These are phyloP conservation scores for Naja naja DNA, from an alignment of 2,113 vertebrate genomes.

Conservation along the genomic window DNA sequence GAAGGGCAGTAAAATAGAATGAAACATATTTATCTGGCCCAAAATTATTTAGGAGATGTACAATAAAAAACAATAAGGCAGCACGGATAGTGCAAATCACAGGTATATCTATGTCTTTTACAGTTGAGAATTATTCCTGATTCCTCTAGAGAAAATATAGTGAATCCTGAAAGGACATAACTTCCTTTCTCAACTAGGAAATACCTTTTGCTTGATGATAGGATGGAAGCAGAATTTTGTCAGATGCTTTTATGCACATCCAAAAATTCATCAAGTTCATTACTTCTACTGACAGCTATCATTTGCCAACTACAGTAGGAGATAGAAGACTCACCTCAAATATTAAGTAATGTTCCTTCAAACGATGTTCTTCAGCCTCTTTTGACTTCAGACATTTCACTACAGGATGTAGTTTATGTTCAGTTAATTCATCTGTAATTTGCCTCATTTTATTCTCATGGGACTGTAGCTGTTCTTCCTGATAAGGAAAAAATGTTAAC, in stretches of 20 bases:
- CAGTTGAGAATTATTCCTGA: background rate
- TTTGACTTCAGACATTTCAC: conserved; percentile 86
- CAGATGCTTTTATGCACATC: background rate
- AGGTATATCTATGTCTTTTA: background rate
- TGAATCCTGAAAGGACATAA: background rate
- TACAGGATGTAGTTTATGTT: conserved; percentile 83
- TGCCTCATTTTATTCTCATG: conserved; percentile 96
- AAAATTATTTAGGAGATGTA: background rate
- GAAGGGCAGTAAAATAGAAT: conserved; percentile 36
- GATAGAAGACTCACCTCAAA: conserved; percentile 83
- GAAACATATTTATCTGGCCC: conserved; percentile 15
- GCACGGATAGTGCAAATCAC: background rate
- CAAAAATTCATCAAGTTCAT: background rate
- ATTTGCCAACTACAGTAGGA: conserved; percentile 41
- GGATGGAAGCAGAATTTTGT: conserved; percentile 1
- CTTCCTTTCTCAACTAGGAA: background rate
- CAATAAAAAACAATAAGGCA: background rate
- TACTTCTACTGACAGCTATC: conserved; percentile 6
- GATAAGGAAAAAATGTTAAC: background rate
- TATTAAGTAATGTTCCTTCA: conserved; percentile 96
- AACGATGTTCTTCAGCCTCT: conserved; percentile 89
- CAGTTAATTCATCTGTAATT: conserved; percentile 89
- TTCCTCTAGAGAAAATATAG: conserved; percentile 14
- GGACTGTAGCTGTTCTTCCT: conserved; percentile 94
- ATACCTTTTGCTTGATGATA: conserved; percentile 23